Percentiles rank a stretch among this genome's conserved stretches.
phyloP scores from a whole-genome alignment of 1,140 invertebrate genomes.

The Archivesica marissinica region DNA sequence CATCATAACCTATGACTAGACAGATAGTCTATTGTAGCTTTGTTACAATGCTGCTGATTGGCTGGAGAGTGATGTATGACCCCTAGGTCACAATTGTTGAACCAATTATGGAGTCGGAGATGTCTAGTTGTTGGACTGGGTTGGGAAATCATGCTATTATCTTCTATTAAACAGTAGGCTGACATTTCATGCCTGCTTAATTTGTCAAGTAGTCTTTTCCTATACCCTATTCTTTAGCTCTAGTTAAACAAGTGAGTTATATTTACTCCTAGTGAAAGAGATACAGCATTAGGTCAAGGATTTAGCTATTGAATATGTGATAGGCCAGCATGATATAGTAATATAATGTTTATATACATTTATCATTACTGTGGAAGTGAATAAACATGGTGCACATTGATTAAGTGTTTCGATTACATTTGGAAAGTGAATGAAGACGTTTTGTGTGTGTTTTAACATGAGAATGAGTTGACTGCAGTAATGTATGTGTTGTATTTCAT shows the following conservation, averaged over 20 bases:
- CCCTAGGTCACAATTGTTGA: slow-evolving; percentile 41
- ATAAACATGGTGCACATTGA: not conserved
- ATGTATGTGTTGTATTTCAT: not conserved
- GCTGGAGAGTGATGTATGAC: slow-evolving; percentile 28
- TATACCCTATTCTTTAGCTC: slow-evolving; percentile 25
- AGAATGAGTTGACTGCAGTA: not conserved
- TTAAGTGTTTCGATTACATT: too few relatives aligned
- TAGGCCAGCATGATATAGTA: slow-evolving; percentile 16
- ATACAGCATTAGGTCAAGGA: not conserved
- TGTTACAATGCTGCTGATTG: slow-evolving; percentile 56
- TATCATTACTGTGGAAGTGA: not conserved
- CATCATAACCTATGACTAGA: slow-evolving; percentile 59
- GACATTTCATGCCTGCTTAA: not conserved
- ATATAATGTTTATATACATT: slow-evolving; percentile 7
- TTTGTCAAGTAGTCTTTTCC: not conserved
- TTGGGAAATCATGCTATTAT: slow-evolving; percentile 45
- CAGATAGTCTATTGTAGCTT: slow-evolving; percentile 52
- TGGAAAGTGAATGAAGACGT: too few relatives aligned
- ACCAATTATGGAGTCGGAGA: slow-evolving; percentile 63
- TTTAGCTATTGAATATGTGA: slow-evolving; percentile 4
- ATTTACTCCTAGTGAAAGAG: slow-evolving; percentile 5
- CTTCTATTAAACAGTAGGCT: slow-evolving; percentile 24
- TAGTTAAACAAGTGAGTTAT: not conserved
- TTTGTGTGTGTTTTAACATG: slow-evolving; percentile 34
- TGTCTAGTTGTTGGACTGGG: slow-evolving; percentile 33